Evolutionary conservation across 2,888 invertebrate species (phyloP).

Genomic region (Ormyrus rosae): DNA sequence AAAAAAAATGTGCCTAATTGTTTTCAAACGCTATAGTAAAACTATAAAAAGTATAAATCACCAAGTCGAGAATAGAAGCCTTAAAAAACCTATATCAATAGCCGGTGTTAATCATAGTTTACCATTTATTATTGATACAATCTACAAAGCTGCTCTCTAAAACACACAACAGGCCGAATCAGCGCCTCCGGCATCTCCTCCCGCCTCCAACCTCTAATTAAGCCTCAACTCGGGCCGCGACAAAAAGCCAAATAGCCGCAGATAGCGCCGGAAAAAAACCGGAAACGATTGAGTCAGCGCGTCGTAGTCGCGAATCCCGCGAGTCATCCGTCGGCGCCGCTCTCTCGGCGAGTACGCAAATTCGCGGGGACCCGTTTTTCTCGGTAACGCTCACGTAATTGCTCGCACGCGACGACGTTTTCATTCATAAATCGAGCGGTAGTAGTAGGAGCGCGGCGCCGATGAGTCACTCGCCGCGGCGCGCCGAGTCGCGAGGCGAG

Average conservation of each 20-base stretch:
- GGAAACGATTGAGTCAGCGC: constrained; percentile 50
- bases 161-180: not conserved
- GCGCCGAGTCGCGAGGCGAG: constrained; percentile 34
- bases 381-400: constrained; percentile 47
- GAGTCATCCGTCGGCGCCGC: constrained; percentile 33
- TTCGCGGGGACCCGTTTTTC: constrained; percentile 31
- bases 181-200: no score
- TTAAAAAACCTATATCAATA: not conserved
- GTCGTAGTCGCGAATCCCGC: not conserved
- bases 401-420: constrained; percentile 54
- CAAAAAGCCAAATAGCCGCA: no score
- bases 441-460: constrained; percentile 38
- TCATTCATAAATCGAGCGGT: constrained; percentile 70
- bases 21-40: no score
- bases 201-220: no score
- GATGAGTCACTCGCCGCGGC: constrained; percentile 58
- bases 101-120: constrained; percentile 5
- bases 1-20: no score
- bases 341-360: constrained; percentile 30
- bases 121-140: not conserved
- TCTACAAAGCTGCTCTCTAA: not conserved
- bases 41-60: no score
- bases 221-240: no score
- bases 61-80: no score
- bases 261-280: constrained; percentile 30